These are phyloP conservation scores for Alosa sapidissima DNA, from an alignment of 2,797 vertebrate species.

Conservation along the genomic window DNA sequence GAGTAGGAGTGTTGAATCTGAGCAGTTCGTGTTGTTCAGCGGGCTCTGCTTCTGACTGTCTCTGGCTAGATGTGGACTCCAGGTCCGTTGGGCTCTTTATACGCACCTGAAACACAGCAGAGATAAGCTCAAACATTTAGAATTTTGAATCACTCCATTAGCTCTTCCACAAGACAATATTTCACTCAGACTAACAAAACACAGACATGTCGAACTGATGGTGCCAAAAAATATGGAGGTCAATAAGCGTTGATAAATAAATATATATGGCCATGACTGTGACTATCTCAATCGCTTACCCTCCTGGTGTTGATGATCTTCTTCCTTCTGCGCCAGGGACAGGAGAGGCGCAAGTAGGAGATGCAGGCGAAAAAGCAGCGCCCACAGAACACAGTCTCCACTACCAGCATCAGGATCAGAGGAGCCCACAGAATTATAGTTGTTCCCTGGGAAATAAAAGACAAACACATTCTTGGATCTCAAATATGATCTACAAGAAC, in stretches of 20 bases:
- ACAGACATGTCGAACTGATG: neutral
- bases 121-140: neutral
- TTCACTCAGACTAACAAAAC: neutral
- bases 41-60: conserved; percentile 32
- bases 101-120: conserved; percentile 61
- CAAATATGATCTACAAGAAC: neutral
- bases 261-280: neutral
- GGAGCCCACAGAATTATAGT: conserved; percentile 85
- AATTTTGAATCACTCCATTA: neutral
- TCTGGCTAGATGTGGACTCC: neutral
- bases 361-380: conserved; percentile 76
- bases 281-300: conserved; percentile 55
- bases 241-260: neutral
- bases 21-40: conserved; percentile 70
- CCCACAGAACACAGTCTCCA: conserved; percentile 77
- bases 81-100: conserved; percentile 43
- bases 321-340: conserved; percentile 63
- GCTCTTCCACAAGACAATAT: neutral
- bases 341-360: conserved; percentile 69
- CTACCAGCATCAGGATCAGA: conserved; percentile 74
- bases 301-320: conserved; percentile 44
- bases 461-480: conserved; percentile 3
- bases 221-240: neutral
- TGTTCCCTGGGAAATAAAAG: conserved; percentile 73
- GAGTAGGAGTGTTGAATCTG: conserved; percentile 15